phyloP scores from a whole-genome alignment of 2,113 vertebrate genomes.

The Penelope pileata region DNA sequence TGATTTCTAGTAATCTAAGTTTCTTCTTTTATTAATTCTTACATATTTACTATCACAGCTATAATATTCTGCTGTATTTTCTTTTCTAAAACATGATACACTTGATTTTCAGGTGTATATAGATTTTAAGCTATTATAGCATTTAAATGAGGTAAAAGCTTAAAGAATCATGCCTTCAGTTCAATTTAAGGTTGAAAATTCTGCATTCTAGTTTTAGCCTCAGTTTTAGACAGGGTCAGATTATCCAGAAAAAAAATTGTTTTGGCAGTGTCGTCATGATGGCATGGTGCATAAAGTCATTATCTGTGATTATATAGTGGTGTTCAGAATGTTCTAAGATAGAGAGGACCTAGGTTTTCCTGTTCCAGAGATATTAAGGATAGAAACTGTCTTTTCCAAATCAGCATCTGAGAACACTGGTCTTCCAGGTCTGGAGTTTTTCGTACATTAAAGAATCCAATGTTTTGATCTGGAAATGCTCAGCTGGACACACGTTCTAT shows the following conservation, averaged over 20 bases:
- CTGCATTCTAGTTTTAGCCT: background rate
- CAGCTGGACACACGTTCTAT: background rate
- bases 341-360: background rate
- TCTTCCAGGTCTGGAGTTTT: background rate
- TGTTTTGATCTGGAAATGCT: background rate
- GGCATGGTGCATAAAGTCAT: rapidly evolving
- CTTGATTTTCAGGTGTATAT: background rate
- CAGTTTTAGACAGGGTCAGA: background rate
- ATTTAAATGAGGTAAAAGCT: background rate
- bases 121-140: background rate
- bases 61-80: background rate
- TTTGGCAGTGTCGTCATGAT: background rate
- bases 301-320: background rate
- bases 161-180: background rate
- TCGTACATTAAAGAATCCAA: background rate
- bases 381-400: background rate
- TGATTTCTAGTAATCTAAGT: background rate
- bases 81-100: background rate
- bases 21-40: background rate
- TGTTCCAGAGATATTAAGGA: background rate
- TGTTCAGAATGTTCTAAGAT: background rate
- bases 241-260: background rate
- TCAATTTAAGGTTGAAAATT: background rate
- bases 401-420: background rate
- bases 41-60: background rate